A percentile compares a stretch with the other conserved stretches of the same genome.
Conservation (phyloP, 2,888 invertebrate genomes). For the Muschampia plurimacula region DNA sequence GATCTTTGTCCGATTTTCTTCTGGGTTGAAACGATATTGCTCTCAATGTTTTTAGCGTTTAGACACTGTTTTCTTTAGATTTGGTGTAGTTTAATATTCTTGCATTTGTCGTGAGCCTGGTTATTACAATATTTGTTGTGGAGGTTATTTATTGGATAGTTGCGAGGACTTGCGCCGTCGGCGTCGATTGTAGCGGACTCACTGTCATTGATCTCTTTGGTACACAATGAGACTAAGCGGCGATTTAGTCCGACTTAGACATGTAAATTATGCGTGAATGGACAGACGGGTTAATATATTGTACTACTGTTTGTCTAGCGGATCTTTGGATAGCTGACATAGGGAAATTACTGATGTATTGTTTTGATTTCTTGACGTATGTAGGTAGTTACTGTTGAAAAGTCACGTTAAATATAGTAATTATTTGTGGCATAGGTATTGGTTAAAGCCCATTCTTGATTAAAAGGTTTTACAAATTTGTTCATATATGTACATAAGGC, state of each 20-base stretch:
- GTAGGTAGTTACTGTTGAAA: background rate
- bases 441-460: too few species aligned
- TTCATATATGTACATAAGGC: too few species aligned
- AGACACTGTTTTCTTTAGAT: slow-evolving; percentile 63
- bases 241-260: slow-evolving; percentile 50
- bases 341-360: background rate
- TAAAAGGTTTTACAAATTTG: too few species aligned
- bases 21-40: slow-evolving; percentile 58
- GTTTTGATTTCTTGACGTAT: background rate
- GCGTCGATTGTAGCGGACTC: slow-evolving; percentile 56
- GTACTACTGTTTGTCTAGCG: slow-evolving; percentile 21
- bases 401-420: too few species aligned
- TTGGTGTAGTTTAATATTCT: slow-evolving; percentile 50
- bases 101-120: slow-evolving; percentile 54
- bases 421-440: too few species aligned
- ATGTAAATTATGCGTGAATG: slow-evolving; percentile 55
- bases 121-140: slow-evolving; percentile 84
- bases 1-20: slow-evolving; percentile 61
- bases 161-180: slow-evolving; percentile 65
- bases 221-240: slow-evolving; percentile 47
- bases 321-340: background rate
- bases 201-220: slow-evolving; percentile 65
- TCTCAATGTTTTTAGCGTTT: slow-evolving; percentile 56
- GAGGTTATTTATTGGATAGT: slow-evolving; percentile 77
- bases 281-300: background rate